Conservation (phyloP, 2,113 vertebrate genomes). For the Oenanthe melanoleuca region DNA sequence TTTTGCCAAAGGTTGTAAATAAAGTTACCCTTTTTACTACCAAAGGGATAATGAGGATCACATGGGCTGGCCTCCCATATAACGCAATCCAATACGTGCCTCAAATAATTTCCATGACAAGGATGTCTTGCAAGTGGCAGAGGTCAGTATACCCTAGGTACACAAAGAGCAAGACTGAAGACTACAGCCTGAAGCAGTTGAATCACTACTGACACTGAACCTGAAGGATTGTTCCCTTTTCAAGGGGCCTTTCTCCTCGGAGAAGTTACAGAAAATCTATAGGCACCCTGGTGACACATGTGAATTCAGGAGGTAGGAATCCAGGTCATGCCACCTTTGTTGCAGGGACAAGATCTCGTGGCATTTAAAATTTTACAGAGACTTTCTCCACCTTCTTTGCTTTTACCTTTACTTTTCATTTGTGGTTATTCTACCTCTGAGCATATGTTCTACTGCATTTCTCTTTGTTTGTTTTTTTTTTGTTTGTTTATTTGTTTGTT, state of each 20-base stretch:
- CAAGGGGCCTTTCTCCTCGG: background rate
- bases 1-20: conserved; percentile 17
- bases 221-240: background rate
- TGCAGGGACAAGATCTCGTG: background rate
- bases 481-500: background rate
- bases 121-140: background rate
- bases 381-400: background rate
- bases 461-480: background rate
- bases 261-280: background rate
- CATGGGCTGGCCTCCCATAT: background rate
- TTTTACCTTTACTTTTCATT: background rate
- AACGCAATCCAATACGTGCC: accelerated
- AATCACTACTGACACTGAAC: background rate
- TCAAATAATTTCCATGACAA: background rate
- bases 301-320: background rate
- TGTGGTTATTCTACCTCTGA: background rate
- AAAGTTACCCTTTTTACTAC: background rate
- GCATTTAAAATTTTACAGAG: background rate
- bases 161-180: background rate
- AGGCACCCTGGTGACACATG: background rate
- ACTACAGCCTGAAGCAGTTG: background rate
- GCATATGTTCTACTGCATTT: background rate
- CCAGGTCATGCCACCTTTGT: background rate
- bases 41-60: background rate
- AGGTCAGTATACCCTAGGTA: background rate